Percentiles rank a stretch among this genome's conserved stretches.
phyloP scores from a whole-genome alignment of 2,113 vertebrate genomes.

The Lucifuga dentata region DNA sequence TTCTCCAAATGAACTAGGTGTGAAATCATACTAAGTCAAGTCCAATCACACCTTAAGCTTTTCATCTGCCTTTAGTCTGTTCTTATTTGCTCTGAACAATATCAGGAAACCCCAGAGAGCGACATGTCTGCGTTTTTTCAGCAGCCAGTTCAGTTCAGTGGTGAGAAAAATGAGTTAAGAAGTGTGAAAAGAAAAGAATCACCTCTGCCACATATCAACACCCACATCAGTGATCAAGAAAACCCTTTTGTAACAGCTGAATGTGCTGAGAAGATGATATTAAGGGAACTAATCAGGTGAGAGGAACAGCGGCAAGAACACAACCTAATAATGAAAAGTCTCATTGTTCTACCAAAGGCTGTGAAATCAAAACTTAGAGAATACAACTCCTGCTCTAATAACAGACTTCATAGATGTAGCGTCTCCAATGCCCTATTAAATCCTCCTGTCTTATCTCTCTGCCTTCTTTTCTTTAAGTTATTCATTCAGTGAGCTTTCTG shows the following conservation, averaged over 20 bases:
- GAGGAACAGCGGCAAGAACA: constrained; percentile 12
- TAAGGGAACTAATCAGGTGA: no score
- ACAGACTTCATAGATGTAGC: constrained; percentile 32
- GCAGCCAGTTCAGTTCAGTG: no score
- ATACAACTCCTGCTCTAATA: constrained; percentile 43
- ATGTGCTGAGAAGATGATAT: constrained; percentile 7
- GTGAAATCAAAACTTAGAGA: constrained; percentile 29
- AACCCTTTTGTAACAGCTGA: constrained; percentile 1
- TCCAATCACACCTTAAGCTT: not conserved
- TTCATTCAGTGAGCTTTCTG: constrained; percentile 46
- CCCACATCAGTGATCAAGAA: constrained; percentile 1
- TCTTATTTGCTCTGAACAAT: not conserved
- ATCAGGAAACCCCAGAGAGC: no score
- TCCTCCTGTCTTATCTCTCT: constrained; percentile 12
- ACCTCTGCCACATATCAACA: constrained; percentile 2
- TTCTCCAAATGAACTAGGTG: no score
- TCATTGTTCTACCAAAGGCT: constrained; percentile 29
- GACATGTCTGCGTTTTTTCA: no score
- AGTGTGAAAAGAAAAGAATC: not conserved
- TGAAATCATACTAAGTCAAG: no score
- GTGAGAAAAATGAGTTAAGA: not conserved
- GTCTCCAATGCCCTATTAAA: constrained; percentile 43
- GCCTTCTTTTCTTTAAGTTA: constrained; percentile 29
- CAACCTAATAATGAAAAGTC: constrained; percentile 30
- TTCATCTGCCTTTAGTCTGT: not conserved